Conservation (phyloP, 1,140 invertebrate genomes). For the Drosophila auraria region DNA sequence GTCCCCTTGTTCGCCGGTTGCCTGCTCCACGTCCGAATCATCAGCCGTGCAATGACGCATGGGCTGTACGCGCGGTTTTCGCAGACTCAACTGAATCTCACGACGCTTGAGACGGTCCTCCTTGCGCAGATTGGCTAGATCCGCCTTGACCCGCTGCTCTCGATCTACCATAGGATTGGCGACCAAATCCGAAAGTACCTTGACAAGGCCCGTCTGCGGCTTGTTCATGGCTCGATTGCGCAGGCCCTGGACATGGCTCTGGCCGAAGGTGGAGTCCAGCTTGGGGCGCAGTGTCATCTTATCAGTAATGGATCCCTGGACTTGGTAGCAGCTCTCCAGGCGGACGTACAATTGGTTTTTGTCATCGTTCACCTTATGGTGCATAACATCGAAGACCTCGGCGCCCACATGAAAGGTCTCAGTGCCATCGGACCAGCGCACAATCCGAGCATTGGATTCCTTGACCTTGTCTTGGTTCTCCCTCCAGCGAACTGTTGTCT, state of each 20-base stretch:
- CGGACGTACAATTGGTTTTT: conserved; percentile 41
- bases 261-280: conserved; percentile 49
- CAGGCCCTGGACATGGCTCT: conserved; percentile 48
- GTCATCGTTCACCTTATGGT: conserved; percentile 5
- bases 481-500: conserved; percentile 55
- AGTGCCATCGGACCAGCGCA: conserved; percentile 59
- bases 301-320: conserved; percentile 32
- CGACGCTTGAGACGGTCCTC: conserved; percentile 34
- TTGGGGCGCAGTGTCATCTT: conserved; percentile 55
- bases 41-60: conserved; percentile 42
- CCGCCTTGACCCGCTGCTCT: conserved; percentile 29
- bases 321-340: conserved; percentile 29
- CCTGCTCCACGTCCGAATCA: conserved; percentile 29
- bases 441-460: conserved; percentile 54
- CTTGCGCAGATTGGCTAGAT: conserved; percentile 18
- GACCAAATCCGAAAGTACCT: conserved; percentile 33
- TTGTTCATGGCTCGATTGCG: conserved; percentile 32
- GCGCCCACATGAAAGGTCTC: conserved; percentile 60
- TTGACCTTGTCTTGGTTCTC: conserved; percentile 11
- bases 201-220: conserved; percentile 32
- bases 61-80: conserved; percentile 18
- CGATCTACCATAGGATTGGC: conserved; percentile 38
- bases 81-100: conserved; percentile 18
- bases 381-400: conserved; percentile 57
- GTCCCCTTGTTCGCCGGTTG: background rate